Evolutionary conservation across 2,113 vertebrate species (phyloP).

Genomic region (Hydrolagus affinis): DNA sequence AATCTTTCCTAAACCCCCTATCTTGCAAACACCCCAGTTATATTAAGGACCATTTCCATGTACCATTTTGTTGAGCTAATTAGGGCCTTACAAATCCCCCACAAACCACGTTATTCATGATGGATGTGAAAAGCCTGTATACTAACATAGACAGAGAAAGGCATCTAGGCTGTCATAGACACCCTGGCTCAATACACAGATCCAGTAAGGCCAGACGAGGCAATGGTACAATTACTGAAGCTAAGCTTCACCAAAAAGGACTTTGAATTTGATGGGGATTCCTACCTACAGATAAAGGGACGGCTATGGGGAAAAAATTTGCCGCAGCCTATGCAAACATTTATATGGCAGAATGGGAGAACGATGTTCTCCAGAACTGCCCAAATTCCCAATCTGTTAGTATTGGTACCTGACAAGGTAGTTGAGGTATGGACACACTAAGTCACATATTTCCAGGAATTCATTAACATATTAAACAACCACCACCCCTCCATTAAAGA

Average conservation of each 20-base stretch:
- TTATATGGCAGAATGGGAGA: no score
- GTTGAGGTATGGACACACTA: background rate
- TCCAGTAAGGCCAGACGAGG: no score
- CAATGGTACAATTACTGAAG: no score
- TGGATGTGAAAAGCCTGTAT: conserved; percentile 24
- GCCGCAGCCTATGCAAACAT: no score
- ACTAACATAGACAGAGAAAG: no score
- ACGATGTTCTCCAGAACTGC: no score
- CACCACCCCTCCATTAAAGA: background rate
- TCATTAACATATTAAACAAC: background rate
- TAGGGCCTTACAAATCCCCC: background rate
- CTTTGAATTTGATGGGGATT: no score
- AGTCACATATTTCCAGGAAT: background rate
- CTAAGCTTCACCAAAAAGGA: no score
- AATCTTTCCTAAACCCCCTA: conserved; percentile 24
- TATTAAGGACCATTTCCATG: conserved; percentile 33
- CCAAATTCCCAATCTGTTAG: background rate
- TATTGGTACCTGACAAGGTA: background rate
- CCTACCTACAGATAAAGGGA: no score
- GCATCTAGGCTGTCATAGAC: background rate
- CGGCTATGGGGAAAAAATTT: no score
- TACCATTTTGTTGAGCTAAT: conserved; percentile 25
- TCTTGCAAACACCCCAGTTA: conserved; percentile 17
- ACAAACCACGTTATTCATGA: background rate
- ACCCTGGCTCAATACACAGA: no score